phyloP scores from a whole-genome alignment of 2,113 vertebrate species.

The Larimichthys crocea region DNA sequence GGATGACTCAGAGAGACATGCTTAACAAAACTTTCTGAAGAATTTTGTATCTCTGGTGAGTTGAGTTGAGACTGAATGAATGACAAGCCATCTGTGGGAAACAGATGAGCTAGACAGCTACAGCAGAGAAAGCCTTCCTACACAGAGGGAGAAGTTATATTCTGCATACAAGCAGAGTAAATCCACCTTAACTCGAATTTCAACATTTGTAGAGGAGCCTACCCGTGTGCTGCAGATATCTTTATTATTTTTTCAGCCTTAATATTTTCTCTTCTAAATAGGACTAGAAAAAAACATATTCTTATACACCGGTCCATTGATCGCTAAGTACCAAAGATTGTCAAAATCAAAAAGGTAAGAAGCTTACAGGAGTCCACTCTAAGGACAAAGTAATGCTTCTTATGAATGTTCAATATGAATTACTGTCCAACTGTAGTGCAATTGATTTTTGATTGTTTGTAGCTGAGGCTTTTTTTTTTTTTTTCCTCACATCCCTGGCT shows the following conservation, averaged over 20 bases:
- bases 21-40: slow-evolving; percentile 57
- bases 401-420: background rate
- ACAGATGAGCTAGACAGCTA: slow-evolving; percentile 56
- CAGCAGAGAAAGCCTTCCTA: slow-evolving; percentile 42
- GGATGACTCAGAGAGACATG: slow-evolving; percentile 54
- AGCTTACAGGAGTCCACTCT: background rate
- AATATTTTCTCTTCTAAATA: background rate
- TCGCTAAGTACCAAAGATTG: background rate
- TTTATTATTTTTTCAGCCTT: background rate
- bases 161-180: slow-evolving; percentile 42
- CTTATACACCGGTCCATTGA: background rate
- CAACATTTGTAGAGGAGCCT: slow-evolving; percentile 47
- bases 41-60: slow-evolving; percentile 58
- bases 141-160: slow-evolving; percentile 51
- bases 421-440: background rate
- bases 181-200: slow-evolving; percentile 53
- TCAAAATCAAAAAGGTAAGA: slow-evolving; percentile 1
- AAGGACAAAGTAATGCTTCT: background rate
- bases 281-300: background rate
- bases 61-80: slow-evolving; percentile 39
- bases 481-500: background rate
- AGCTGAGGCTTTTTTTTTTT: background rate
- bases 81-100: slow-evolving; percentile 73
- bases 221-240: slow-evolving; percentile 31
- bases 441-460: slow-evolving; percentile 21